These are phyloP conservation scores for Malthinus seriepunctatus DNA, from an alignment of 2,888 invertebrate genomes.

Conservation along the genomic window DNA sequence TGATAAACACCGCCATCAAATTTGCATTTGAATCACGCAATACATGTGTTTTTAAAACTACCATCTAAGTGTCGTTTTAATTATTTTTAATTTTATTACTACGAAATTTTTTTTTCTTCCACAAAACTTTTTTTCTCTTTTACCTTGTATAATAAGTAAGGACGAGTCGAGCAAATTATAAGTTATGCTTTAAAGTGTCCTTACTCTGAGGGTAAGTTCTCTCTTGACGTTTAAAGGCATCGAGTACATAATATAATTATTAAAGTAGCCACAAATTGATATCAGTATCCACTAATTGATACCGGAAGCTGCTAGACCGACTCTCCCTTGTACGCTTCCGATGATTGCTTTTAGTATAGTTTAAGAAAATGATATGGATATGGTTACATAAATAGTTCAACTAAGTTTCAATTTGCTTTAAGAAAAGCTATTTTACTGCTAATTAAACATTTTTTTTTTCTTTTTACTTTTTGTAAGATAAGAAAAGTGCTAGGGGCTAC, in stretches of 20 bases:
- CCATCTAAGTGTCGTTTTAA: slow-evolving; percentile 11
- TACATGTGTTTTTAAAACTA: slow-evolving; percentile 44
- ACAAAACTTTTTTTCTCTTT: too few species aligned
- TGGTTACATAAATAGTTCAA: too few species aligned
- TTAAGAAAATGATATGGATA: too few species aligned
- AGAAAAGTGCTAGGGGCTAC: too few species aligned
- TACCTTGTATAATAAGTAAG: too few species aligned
- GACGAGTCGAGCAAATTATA: too few species aligned
- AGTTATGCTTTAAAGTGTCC: too few species aligned
- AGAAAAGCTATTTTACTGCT: too few species aligned
- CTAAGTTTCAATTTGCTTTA: too few species aligned
- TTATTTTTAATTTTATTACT: neutral
- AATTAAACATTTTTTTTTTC: too few species aligned
- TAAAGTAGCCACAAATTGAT: slow-evolving; percentile 45
- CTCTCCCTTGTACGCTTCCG: slow-evolving; percentile 21
- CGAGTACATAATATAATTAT: slow-evolving; percentile 39
- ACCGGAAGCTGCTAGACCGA: slow-evolving; percentile 38
- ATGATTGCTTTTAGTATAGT: slow-evolving; percentile 16
- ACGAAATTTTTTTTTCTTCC: too few species aligned
- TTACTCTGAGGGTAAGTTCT: neutral
- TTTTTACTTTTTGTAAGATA: too few species aligned
- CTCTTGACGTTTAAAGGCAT: slow-evolving; percentile 19
- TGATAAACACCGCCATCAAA: slow-evolving; percentile 53
- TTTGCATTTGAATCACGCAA: slow-evolving; percentile 53
- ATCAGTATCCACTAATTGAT: slow-evolving; percentile 45